Percentiles rank a stretch among this genome's conserved stretches.
Evolutionary conservation across 2,797 vertebrate genomes (phyloP).

Genomic region (Percopsis omiscomaycus): DNA sequence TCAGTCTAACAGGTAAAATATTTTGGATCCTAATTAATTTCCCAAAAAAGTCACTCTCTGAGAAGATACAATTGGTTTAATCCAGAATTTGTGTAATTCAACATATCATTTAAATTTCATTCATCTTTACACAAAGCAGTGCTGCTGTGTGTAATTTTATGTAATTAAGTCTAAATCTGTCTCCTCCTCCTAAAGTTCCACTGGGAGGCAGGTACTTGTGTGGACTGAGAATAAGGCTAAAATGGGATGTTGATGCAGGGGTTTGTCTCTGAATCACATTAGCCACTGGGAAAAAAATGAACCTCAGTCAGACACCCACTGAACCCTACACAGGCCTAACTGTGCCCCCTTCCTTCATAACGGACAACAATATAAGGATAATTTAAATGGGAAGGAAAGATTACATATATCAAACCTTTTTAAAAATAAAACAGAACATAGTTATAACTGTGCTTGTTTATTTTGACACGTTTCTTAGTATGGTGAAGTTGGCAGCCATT

Average conservation of each 20-base stretch:
- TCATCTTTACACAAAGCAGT: slow-evolving; percentile 7
- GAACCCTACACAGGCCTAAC: slow-evolving; percentile 33
- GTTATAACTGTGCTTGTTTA: slow-evolving; percentile 9
- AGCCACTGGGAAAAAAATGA: slow-evolving; percentile 19
- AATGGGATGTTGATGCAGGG: slow-evolving; percentile 41
- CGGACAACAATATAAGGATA: slow-evolving; percentile 17
- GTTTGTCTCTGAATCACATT: slow-evolving; percentile 27
- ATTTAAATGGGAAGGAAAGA: slow-evolving; percentile 22
- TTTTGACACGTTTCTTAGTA: slow-evolving; percentile 61
- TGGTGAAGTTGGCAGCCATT: slow-evolving; percentile 58
- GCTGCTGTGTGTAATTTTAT: slow-evolving; percentile 1
- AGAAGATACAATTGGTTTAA: slow-evolving; percentile 5
- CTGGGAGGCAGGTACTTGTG: slow-evolving; percentile 11
- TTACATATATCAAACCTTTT: slow-evolving; percentile 9
- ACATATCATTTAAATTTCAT: slow-evolving; percentile 1
- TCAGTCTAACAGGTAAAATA: too few relatives aligned
- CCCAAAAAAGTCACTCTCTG: slow-evolving; percentile 12
- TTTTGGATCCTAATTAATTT: slow-evolving; percentile 4
- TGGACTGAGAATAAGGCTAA: slow-evolving; percentile 24
- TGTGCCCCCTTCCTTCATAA: slow-evolving; percentile 20
- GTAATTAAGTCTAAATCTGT: slow-evolving; percentile 20
- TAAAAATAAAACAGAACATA: too few relatives aligned
- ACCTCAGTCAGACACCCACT: slow-evolving; percentile 15
- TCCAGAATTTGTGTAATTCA: not conserved
- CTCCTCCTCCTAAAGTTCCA: slow-evolving; percentile 35